Evolutionary conservation across 2,797 vertebrate species (phyloP).

Genomic region (Sarcoramphus papa): DNA sequence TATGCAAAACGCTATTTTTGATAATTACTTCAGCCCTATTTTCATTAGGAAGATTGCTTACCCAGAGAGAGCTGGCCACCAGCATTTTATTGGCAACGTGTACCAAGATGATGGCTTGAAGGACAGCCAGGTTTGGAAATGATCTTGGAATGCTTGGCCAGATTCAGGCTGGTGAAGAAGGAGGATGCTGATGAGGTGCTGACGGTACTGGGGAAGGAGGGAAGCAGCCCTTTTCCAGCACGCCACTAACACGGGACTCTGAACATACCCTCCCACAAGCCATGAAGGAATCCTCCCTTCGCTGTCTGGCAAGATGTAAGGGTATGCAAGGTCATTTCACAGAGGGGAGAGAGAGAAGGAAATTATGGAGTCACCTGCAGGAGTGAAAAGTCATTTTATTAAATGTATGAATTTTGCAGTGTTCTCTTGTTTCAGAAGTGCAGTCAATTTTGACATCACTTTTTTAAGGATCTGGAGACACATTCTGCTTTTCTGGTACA

Average conservation of each 20-base stretch:
- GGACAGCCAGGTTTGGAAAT: constrained; percentile 12
- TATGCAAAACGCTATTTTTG: constrained; percentile 35
- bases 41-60: constrained; percentile 59
- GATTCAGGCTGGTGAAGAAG: not conserved
- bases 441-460: not conserved
- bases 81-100: not conserved
- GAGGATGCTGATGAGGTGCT: not conserved
- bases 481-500: not conserved
- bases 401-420: not conserved
- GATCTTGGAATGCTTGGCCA: not conserved
- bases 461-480: not conserved
- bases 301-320: not conserved
- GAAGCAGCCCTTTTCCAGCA: constrained; percentile 23
- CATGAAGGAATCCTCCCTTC: not conserved
- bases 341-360: not conserved
- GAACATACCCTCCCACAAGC: not conserved
- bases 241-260: rapidly evolving
- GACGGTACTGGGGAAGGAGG: not conserved
- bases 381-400: not conserved
- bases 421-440: not conserved
- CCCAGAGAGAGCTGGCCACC: not conserved
- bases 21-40: constrained; percentile 24
- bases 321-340: constrained; percentile 26
- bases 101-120: constrained; percentile 29
- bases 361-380: not conserved